phyloP scores from a whole-genome alignment of 1,140 invertebrate genomes.

The Popillia japonica region DNA sequence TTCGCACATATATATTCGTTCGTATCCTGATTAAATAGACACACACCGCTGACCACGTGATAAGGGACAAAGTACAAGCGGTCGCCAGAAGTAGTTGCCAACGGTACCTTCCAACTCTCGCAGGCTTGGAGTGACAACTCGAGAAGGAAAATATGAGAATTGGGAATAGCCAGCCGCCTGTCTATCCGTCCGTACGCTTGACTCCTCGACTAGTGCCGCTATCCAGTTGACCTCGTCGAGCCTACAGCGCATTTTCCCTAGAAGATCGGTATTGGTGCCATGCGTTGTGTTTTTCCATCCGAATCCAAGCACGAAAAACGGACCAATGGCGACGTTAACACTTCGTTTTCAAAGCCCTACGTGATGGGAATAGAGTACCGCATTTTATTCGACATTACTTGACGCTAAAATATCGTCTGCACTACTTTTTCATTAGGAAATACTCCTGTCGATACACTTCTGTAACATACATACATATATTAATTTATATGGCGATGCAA shows the following conservation, averaged over 20 bases:
- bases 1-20: background rate
- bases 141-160: background rate
- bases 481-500: background rate
- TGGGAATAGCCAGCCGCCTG: background rate
- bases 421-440: conserved; percentile 6
- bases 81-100: background rate
- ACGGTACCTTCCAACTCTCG: background rate
- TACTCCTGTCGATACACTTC: background rate
- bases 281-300: conserved; percentile 10
- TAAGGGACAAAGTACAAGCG: background rate
- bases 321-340: background rate
- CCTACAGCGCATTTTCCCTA: background rate
- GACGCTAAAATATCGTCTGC: background rate
- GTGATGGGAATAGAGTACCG: background rate
- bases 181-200: background rate
- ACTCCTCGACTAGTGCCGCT: background rate
- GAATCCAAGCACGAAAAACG: background rate
- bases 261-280: background rate
- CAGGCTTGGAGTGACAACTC: conserved; percentile 2
- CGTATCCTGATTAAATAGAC: conserved; percentile 5
- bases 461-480: background rate
- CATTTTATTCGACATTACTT: conserved; percentile 2
- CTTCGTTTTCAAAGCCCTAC: conserved; percentile 1
- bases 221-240: background rate
- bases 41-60: background rate